phyloP scores from a whole-genome alignment of 2,113 vertebrate species.

The Paradisaea rubra region DNA sequence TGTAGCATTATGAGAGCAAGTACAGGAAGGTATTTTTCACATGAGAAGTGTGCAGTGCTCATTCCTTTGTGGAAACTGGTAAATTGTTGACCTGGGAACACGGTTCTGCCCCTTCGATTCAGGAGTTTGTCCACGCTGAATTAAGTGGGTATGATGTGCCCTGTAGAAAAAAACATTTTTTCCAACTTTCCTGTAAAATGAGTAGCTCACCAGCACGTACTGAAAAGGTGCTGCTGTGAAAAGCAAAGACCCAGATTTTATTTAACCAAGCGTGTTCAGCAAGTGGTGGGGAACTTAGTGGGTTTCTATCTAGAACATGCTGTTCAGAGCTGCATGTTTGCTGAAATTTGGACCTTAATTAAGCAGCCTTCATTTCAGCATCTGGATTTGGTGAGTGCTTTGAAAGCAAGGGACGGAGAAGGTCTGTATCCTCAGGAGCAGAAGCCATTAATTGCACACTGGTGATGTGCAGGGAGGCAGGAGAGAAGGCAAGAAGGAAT shows the following conservation, averaged over 20 bases:
- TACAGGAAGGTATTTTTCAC: neutral
- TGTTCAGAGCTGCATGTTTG: neutral
- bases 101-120: neutral
- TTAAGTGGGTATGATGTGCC: neutral
- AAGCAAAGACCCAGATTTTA: neutral
- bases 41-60: neutral
- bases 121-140: rapidly evolving
- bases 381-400: neutral
- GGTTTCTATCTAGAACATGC: neutral
- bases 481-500: neutral
- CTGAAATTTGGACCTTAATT: neutral
- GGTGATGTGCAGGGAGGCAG: neutral
- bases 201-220: rapidly evolving
- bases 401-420: neutral
- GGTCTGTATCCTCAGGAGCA: neutral
- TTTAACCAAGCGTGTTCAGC: neutral
- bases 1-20: too few species aligned
- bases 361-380: neutral
- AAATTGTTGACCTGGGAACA: neutral
- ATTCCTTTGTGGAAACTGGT: neutral
- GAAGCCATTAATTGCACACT: neutral
- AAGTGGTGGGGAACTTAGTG: neutral
- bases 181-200: rapidly evolving
- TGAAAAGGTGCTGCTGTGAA: neutral
- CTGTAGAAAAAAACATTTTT: rapidly evolving